Evolutionary conservation across 2,113 vertebrate species (phyloP), one percentile per base, ranked within the genome.

Genomic region (Cyrtonyx montezumae): DNA sequence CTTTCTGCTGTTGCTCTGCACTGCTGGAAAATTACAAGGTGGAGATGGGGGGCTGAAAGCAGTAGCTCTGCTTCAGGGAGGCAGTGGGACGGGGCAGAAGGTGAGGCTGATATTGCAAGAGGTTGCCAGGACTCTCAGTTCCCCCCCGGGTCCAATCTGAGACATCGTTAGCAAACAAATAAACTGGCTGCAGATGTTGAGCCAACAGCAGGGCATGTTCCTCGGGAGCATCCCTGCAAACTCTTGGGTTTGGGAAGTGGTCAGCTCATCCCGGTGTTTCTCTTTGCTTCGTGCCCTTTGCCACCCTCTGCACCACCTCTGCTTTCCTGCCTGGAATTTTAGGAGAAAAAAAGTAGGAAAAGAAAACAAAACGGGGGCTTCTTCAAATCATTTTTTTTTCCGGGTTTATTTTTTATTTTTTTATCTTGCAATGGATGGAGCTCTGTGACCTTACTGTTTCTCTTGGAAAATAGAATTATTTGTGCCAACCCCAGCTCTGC

Each of bases 171-270:
- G 75, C 81, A 79, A 77, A 77, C 75, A 61, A 45, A 93, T 91
- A 89, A 95, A 95, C 79, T 8, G 30, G 36, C 71, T 74, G 93
- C 93, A 95, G 93, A 87, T 94, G 91, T 73, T 48, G 3, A 84
- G 84, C 18, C 0, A 0, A 23, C 0, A 0, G 74, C 62, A 48
- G 77, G 46, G 14, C 1, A 0, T 2, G 16, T 40, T 88, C 80
- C 85, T 83, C 26, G 2, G 73, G 51, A 78, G 30, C 67, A 76
- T 22, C 75, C 63, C 11, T 45, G 73, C 8, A 36, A 87, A 93
- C 67, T 55, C 73, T 28, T 40, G 0, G 1, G 8, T 56, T 84
- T 76, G 55, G 67, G n/a, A 95, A 89, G 71, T 6, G 49, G 76
- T 5, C 4, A 2, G 12, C 43, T 77, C 1, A 0, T 7, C 30